Base-by-base conservation (phyloP, 1,140 invertebrate species). In the Tribolium madens region DNA sequence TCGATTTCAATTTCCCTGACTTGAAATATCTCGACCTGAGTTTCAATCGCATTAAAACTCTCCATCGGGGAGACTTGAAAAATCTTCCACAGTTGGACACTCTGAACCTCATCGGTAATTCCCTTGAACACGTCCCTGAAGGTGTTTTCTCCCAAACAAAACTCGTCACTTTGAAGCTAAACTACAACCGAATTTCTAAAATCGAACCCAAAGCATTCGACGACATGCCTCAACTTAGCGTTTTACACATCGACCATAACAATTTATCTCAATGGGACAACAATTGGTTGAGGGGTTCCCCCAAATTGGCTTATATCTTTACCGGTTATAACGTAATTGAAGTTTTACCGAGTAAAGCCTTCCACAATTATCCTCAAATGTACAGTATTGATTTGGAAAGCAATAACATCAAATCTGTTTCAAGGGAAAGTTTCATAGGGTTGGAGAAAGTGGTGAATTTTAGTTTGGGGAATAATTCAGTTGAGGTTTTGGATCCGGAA, bases 211-310 rank as follows among this genome's bases (percentile, higher is more conserved):
- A 64, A 10, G 52, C 78, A 1, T 79, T 79, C 17, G 73, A 74
- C 33, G 47, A 77, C 26, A 77, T 79, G 75, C 60, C 71, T 0
- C 9, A 57, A 17, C 46, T 79, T 15, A 46, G 15, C 18, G 18
- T 73, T 21, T 6, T 79, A 17, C 72, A 70, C 46, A 57, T 79
- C n/a, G 75, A 77, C 48, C 52, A 76, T 15, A 79, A 79, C 57
- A 73, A 69, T 12, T 52, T 79, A 3, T 68, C 46, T 5, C 14
- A 18, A 9, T 79, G 78, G 78, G 73, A 79, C 31, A 31, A 48
- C 10, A 76, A 77, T 2, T 79, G 78, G 78, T 79, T 79, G 68
- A 9, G 26, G 6, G 13, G 26, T 14, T 69, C 52, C 33, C 75
- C 78, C 0, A 50, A 50, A 3, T 10, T 52, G n/a, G 70, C n/a